Conservation (phyloP, 2,113 vertebrate genomes). For the Carlito syrichta region DNA sequence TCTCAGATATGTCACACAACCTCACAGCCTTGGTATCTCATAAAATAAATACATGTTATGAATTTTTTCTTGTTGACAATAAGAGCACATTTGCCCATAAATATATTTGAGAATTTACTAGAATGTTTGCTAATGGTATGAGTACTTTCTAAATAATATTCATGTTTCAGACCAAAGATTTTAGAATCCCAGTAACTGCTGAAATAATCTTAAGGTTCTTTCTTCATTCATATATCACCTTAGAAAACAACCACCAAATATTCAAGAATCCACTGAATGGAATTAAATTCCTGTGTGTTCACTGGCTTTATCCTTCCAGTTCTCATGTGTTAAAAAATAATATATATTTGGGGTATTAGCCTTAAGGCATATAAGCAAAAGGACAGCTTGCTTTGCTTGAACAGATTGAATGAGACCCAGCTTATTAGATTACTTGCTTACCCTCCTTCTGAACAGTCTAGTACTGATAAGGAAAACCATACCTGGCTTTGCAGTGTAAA, state of each 20-base stretch:
- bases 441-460: not conserved
- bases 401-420: not conserved
- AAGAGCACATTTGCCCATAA: not conserved
- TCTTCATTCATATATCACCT: not conserved
- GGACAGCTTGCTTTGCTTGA: not conserved
- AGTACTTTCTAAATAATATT: not conserved
- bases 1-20: not conserved
- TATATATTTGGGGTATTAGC: too few relatives aligned
- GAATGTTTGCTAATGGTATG: not conserved
- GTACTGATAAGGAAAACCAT: not conserved
- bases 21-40: not conserved
- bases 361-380: not conserved
- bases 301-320: not conserved
- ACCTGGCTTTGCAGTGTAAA: not conserved
- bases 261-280: not conserved
- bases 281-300: not conserved
- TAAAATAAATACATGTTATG: conserved; percentile 29
- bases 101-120: conserved; percentile 14
- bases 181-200: not conserved
- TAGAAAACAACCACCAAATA: not conserved
- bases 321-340: not conserved
- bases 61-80: conserved; percentile 14
- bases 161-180: conserved; percentile 2
- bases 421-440: not conserved
- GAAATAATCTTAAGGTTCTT: conserved; percentile 14